A percentile compares a stretch with the other conserved stretches of the same genome.
phyloP scores from a whole-genome alignment of 2,113 vertebrate species.

The Macroglossus sobrinus region DNA sequence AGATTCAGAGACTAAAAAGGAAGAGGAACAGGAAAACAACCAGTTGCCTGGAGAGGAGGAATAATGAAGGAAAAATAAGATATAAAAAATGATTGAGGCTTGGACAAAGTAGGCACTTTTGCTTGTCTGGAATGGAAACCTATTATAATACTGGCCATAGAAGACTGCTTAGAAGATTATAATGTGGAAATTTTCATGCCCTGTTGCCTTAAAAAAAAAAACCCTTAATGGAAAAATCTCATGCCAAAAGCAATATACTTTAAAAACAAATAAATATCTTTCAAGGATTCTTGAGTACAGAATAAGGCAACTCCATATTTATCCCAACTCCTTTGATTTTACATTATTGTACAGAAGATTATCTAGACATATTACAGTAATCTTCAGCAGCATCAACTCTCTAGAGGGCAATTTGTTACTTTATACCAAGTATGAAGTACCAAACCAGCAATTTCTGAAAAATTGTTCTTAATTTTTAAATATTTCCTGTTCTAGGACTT shows the following conservation, averaged over 20 bases:
- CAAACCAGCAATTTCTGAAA: neutral
- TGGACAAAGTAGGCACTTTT: neutral
- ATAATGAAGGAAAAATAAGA: neutral
- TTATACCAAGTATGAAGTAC: neutral
- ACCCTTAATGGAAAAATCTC: constrained; percentile 44
- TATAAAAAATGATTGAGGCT: neutral
- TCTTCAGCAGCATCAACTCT: neutral
- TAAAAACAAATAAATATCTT: constrained; percentile 34
- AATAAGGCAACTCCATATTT: neutral
- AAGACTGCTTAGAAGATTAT: constrained; percentile 29
- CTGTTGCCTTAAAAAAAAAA: constrained; percentile 61
- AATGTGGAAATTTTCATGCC: constrained; percentile 50
- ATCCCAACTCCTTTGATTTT: neutral
- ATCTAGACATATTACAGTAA: neutral
- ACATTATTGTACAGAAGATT: neutral
- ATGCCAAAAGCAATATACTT: constrained; percentile 46
- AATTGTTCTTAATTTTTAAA: neutral
- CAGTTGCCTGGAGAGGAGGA: neutral
- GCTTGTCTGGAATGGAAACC: constrained; percentile 2
- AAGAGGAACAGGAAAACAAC: neutral
- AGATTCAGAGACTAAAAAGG: neutral
- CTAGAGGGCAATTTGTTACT: neutral
- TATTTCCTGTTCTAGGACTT: neutral
- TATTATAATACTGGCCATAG: neutral
- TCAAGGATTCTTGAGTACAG: neutral